Evolutionary conservation across 2,797 vertebrate species (phyloP).

Genomic region (Heterohyrax brucei): DNA sequence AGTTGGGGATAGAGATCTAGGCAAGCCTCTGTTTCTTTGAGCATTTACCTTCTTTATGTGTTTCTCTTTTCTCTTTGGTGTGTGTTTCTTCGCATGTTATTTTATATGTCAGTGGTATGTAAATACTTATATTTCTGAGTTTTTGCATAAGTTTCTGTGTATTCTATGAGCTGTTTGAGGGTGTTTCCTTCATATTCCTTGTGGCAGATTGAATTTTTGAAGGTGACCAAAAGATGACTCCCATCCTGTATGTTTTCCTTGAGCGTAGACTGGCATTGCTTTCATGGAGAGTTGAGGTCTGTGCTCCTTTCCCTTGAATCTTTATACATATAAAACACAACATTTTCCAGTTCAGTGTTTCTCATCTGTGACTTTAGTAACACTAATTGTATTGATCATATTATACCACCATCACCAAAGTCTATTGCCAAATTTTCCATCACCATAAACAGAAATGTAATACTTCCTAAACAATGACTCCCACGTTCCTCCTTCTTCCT

Average conservation of each 20-base stretch:
- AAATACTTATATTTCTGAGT: background rate
- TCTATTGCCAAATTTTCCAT: no score
- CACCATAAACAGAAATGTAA: no score
- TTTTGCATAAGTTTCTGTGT: background rate
- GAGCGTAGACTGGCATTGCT: background rate
- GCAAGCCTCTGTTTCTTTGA: background rate
- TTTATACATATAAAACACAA: no score
- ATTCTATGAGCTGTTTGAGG: background rate
- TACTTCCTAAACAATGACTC: no score
- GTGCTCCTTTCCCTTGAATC: background rate
- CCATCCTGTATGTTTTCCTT: background rate
- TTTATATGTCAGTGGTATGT: slow-evolving; percentile 4
- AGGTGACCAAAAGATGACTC: slow-evolving; percentile 4
- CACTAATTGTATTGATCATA: no score
- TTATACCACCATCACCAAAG: no score
- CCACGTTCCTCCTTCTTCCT: no score
- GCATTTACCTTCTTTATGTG: background rate
- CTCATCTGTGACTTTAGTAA: no score
- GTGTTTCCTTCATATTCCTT: background rate
- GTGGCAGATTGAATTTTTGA: slow-evolving; percentile 22
- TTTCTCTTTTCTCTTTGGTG: slow-evolving; percentile 40
- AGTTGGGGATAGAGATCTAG: background rate
- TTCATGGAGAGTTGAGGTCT: slow-evolving; percentile 9
- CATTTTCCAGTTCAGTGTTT: no score
- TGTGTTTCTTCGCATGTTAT: background rate